Conservation (phyloP, 1,140 invertebrate species). For the Zaprionus ghesquierei region DNA sequence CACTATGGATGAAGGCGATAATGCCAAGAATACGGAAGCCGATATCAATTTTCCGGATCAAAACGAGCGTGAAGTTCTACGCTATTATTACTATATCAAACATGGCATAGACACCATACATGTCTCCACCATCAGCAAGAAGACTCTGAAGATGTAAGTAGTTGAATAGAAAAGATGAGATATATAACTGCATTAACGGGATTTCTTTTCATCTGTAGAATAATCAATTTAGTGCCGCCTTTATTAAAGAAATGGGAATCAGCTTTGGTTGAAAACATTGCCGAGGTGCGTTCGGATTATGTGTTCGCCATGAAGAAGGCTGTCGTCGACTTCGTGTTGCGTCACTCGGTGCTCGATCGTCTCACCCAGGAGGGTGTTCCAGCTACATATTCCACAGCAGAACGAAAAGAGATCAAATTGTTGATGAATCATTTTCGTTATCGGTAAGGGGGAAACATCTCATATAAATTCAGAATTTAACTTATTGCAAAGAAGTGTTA, state of each 20-base stretch:
- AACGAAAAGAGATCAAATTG: conserved; percentile 85
- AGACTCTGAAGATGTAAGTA: conserved; percentile 84
- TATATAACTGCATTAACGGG: neutral
- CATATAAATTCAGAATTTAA: neutral
- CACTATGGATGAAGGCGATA: conserved; percentile 80
- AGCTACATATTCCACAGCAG: conserved; percentile 82
- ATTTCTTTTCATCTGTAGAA: conserved; percentile 37
- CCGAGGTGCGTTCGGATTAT: conserved; percentile 90
- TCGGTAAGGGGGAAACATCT: conserved; percentile 57
- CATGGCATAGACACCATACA: conserved; percentile 94
- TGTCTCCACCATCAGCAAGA: conserved; percentile 89
- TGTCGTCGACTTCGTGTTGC: conserved; percentile 93
- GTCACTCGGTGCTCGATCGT: conserved; percentile 85
- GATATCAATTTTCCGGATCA: conserved; percentile 83
- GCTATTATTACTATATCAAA: conserved; percentile 95
- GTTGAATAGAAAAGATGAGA: neutral
- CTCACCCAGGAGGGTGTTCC: conserved; percentile 68
- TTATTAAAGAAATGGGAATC: conserved; percentile 85
- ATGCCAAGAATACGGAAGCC: conserved; percentile 66
- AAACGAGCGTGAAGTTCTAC: conserved; percentile 87
- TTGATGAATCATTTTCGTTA: conserved; percentile 77
- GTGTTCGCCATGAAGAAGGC: conserved; percentile 93
- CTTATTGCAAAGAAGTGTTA: neutral
- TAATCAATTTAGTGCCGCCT: conserved; percentile 83
- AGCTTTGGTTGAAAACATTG: conserved; percentile 84